phyloP scores from a whole-genome alignment of 2,113 vertebrate genomes.

The Anser cygnoides region DNA sequence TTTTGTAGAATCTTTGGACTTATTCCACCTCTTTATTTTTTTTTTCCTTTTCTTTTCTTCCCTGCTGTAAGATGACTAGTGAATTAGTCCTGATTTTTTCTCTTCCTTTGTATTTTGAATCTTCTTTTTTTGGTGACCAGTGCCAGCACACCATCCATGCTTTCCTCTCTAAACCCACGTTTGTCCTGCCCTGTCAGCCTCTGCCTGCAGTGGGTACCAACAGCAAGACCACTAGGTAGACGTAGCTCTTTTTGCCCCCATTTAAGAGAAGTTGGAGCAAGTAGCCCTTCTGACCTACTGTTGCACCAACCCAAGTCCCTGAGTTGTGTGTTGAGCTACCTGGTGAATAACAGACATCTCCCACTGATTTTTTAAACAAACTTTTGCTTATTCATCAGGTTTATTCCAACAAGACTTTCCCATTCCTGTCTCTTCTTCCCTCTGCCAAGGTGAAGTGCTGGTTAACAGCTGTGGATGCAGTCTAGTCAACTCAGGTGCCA shows the following conservation, averaged over 20 bases:
- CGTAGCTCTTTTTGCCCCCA: background rate
- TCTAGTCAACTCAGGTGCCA: background rate
- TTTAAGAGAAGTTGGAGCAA: background rate
- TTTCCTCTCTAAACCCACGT: background rate
- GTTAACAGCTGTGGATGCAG: background rate
- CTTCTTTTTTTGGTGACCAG: background rate
- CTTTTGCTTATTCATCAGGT: background rate
- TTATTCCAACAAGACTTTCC: background rate
- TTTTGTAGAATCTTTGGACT: background rate
- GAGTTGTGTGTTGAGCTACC: background rate
- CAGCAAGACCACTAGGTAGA: background rate
- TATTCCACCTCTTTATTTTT: background rate
- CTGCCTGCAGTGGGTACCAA: background rate
- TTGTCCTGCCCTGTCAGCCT: background rate
- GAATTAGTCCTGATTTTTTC: background rate
- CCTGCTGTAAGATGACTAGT: background rate
- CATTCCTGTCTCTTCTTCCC: background rate
- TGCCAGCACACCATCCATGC: background rate
- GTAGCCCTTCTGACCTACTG: background rate
- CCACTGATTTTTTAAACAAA: background rate
- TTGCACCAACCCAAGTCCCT: background rate
- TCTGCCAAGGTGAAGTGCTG: background rate
- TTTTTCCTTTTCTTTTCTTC: background rate
- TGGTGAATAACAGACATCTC: background rate
- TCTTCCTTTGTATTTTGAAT: background rate